phyloP scores from a whole-genome alignment of 2,888 invertebrate species.

The Cosmorhoe ocellata region DNA sequence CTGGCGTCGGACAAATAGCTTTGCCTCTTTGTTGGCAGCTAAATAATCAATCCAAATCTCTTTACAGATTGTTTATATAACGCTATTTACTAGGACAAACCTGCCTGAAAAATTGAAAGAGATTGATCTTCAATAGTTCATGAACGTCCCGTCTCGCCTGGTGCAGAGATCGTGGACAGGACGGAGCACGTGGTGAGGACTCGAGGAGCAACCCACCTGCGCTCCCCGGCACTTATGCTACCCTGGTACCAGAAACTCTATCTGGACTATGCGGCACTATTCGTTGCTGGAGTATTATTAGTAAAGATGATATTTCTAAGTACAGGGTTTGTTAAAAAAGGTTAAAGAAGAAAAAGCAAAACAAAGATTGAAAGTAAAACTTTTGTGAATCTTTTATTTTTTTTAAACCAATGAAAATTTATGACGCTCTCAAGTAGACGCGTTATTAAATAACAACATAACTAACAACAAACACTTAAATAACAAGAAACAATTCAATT shows the following conservation, averaged over 20 bases:
- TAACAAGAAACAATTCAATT: too few relatives aligned
- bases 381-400: too few relatives aligned
- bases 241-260: constrained; percentile 62
- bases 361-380: too few relatives aligned
- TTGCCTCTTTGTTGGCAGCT: too few relatives aligned
- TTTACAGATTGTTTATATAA: constrained; percentile 57
- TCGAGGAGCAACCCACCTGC: constrained; percentile 79
- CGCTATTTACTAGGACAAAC: constrained; percentile 46
- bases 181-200: constrained; percentile 85
- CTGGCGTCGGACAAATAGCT: too few relatives aligned
- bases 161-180: constrained; percentile 85
- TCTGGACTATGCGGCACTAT: constrained; percentile 44
- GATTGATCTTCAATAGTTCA: constrained; percentile 37
- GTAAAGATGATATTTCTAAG: not conserved
- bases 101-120: constrained; percentile 48
- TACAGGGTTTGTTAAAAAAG: not conserved
- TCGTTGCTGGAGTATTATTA: constrained; percentile 26
- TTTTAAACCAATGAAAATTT: too few relatives aligned
- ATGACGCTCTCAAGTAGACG: too few relatives aligned
- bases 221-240: constrained; percentile 51
- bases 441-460: too few relatives aligned
- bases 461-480: too few relatives aligned
- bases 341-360: constrained; percentile 8
- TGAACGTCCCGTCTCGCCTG: constrained; percentile 75
- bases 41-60: not conserved